Evolutionary conservation across 2,113 vertebrate genomes (phyloP), one percentile per base, ranked within the genome.

Genomic region (Atlantisia rogersi): DNA sequence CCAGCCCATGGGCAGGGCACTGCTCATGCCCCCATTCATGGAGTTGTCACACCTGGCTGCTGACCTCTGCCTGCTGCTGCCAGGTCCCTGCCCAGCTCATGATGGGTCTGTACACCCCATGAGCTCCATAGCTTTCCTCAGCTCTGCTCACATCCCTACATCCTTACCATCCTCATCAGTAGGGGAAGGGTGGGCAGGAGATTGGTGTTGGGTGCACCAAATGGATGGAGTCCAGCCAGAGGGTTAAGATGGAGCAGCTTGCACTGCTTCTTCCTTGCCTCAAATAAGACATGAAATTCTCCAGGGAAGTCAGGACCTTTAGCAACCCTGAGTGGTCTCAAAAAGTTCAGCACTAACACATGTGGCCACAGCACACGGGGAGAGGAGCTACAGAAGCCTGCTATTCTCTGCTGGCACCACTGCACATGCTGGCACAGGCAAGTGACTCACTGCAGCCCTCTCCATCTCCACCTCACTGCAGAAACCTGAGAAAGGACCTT

Each of bases 381-480:
- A 76, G 46, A 44, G 19, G 44, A 44, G 19, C 39, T 0, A 1
- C 10, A 42, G 58, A 25, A 53, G 6, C 22, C 67, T 75, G 37
- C 32, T 35, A 21, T 69, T 55, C 40, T 52, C 40, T 20, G 3
- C 24, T 50, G 32, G 35, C 40, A n/a, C n/a, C 32, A 46, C 62
- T 4, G 4, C 53, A 16, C 0, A 0, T 42, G 46, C 13, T 48
- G 64, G 29, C 63, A 40, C 35, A 55, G 44, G 52, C 0, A 3
- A 64, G n/a, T 5, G 35, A 4, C 4, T 35, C 31, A 7, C 58
- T 37, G 52, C 53, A 82, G 32, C 32, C 26, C 55, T 44, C 35
- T 22, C 21, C 40, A 12, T 15, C 35, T 53, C 58, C 19, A 53
- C 15, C n/a, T 29, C 56, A 52, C 39, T 9, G 2, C 1, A 1